Evolutionary conservation across 1,140 invertebrate species (phyloP), one percentile per base, ranked within the genome.

Genomic region (Steinernema khuongi): DNA sequence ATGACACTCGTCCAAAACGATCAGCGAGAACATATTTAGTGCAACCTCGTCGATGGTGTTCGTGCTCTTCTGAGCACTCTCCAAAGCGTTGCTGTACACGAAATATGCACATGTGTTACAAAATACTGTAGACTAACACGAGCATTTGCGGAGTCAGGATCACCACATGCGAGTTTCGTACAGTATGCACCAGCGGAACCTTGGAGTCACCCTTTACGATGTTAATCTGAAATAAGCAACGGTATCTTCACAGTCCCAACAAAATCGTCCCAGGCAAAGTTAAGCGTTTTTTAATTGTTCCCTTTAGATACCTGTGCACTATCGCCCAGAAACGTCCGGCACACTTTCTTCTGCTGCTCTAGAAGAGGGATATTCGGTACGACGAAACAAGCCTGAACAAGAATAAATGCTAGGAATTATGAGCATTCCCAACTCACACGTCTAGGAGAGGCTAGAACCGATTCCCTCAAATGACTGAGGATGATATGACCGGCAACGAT

Each of bases 291-390:
- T 74, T 72, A 11, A 79, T 71, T 33, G 36, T 79, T 26, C 36
- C 81, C 14, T 79, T 70, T 4, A 30, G n/a, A 19, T 19, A 36
- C 70, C 17, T n/a, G 1, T n/a, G 28, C 17, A 2, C n/a, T 36
- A 17, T 36, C 43, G 2, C n/a, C 26, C 4, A 81, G 19, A 60
- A 70, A 78, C 31, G 26, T 26, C 26, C 50, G 26, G 33, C 82
- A 71, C 19, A 68, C 44, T 30, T 44, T 43, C n/a, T 67, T 44
- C 44, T 81, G 80, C 36, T 81, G 80, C 26, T 77, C 77, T 11
- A 81, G 81, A 17, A 81, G 71, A 18, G 81, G 77, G 17, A 83
- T 77, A 7, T 81, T 80, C n/a, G 80, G 80, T 1, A 83, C 80
- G 31, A 81, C 29, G 69, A 81, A 80, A 29, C 79, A 50, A 68